Conservation (phyloP, 2,113 vertebrate species). For the Thunnus thynnus region DNA sequence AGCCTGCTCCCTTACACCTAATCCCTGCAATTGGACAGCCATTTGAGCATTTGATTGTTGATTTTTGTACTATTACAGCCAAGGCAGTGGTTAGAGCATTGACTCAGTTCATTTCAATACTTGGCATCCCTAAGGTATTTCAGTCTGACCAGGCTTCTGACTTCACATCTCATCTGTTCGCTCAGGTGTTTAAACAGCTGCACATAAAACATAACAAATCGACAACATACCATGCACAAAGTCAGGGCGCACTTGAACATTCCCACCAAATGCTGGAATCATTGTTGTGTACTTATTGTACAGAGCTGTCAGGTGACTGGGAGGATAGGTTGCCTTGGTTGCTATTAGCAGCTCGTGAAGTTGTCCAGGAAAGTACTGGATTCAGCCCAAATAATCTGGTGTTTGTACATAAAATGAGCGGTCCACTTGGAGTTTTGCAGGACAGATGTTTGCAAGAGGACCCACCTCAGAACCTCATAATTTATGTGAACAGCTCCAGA, state of each 20-base stretch:
- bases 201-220: too few species aligned
- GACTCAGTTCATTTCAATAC: neutral
- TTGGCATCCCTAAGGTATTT: neutral
- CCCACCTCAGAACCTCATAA: neutral
- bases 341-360: neutral
- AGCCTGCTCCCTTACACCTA: neutral
- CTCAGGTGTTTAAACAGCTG: too few species aligned
- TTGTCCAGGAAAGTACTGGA: neutral
- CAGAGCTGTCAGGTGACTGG: neutral
- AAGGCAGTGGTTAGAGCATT: neutral
- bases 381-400: neutral
- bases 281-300: neutral
- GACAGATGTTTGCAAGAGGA: neutral
- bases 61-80: neutral
- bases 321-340: neutral
- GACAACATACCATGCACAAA: too few species aligned
- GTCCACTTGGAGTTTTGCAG: too few species aligned
- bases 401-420: neutral
- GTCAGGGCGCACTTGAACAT: too few species aligned
- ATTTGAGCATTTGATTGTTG: neutral
- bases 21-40: neutral
- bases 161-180: too few species aligned
- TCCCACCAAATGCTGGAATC: neutral
- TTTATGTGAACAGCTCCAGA: conserved; percentile 8
- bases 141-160: neutral